phyloP scores from a whole-genome alignment of 2,113 vertebrate genomes.

The Calyptommatus sinebrachiatus region DNA sequence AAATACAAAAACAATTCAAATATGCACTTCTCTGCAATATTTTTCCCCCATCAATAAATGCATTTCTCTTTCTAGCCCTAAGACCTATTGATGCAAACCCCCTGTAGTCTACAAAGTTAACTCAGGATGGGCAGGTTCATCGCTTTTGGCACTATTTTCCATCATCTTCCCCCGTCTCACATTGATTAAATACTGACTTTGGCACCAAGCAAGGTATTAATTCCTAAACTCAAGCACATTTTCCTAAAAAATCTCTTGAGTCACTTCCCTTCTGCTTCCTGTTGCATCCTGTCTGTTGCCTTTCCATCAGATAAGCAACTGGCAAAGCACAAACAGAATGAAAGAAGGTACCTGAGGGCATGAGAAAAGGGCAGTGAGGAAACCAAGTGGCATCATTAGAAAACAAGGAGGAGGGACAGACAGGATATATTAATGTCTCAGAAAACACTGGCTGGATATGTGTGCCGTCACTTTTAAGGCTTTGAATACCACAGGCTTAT shows the following conservation, averaged over 20 bases:
- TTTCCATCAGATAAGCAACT: conserved; percentile 13
- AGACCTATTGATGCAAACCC: neutral
- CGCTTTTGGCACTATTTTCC: neutral
- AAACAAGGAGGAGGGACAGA: neutral
- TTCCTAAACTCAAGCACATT: neutral
- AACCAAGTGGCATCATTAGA: conserved; percentile 5
- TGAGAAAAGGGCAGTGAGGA: conserved; percentile 33
- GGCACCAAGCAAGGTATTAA: conserved; percentile 6
- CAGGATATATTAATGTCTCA: conserved; percentile 4
- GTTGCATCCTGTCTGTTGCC: neutral
- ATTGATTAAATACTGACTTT: neutral
- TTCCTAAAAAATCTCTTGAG: conserved; percentile 14
- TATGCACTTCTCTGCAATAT: no score
- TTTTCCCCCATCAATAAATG: neutral
- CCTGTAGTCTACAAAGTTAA: neutral
- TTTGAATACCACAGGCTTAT: neutral
- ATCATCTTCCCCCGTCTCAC: neutral
- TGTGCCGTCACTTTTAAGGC: neutral
- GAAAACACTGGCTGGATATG: neutral
- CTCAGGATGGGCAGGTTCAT: no score
- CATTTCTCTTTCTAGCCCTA: neutral
- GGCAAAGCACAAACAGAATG: conserved; percentile 4
- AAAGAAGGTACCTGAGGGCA: conserved; percentile 19
- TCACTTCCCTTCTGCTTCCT: conserved; percentile 28
- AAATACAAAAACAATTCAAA: neutral